Evolutionary conservation across 2,113 vertebrate species (phyloP), one percentile per base, ranked within the genome.

Genomic region (Ranitomeya imitator): DNA sequence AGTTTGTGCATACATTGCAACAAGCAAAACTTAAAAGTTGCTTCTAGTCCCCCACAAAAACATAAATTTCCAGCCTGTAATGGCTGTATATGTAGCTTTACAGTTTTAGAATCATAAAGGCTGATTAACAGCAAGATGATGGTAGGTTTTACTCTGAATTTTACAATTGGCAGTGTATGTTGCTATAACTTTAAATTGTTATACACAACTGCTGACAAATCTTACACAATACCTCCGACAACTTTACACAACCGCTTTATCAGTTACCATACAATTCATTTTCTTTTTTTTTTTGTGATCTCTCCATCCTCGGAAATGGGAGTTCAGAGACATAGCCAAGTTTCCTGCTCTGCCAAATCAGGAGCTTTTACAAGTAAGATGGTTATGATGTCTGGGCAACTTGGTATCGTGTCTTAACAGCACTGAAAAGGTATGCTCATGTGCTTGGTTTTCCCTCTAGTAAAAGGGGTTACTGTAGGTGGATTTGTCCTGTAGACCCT

Each of bases 371-470:
- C 78, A 59, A 31, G 57, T 59, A 18, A 31, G 71, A 31, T 59
- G 59, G 55, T 2, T 80, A 80, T 80, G 77, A n/a, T 55, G 52
- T 60, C 78, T 80, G 55, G 78, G 77, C 52, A 23, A 14, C 77
- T 31, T 31, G 23, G 26, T 74, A 37, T 73, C 23, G 12, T 26
- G 69, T 73, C n/a, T 57, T 55, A 59, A 23, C 55, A 80, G 54
- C 78, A 59, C n/a, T 59, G 14, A 16, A 80, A 23, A 80, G 78
- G 78, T 80, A 80, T 80, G 78, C 78, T 57, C 55, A 31, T 31
- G 26, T 31, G 26, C 26, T 31, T 31, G 26, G 26, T 31, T 31
- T 31, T 31, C 26, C 26, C 26, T 31, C 26, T 31, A 31, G 26
- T 31, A 31, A 31, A 31, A n/a, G n/a, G 26, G 26, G 26, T 31